These are phyloP conservation scores for Phenganax subtilis DNA, from an alignment of 92 coral and sea anemone genomes.

Conservation along the genomic window DNA sequence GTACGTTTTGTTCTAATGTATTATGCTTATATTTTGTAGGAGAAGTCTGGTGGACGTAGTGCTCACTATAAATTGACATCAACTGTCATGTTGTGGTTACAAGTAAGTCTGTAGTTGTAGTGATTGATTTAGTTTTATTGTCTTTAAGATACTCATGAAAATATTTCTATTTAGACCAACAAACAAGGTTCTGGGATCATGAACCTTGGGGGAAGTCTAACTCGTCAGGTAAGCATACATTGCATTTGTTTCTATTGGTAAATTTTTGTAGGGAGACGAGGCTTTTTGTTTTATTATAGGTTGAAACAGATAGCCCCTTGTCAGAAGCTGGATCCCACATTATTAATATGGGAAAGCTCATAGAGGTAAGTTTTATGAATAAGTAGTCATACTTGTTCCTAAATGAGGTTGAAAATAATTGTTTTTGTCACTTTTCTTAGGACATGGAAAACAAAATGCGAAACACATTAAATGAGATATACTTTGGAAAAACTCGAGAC, in stretches of 20 bases:
- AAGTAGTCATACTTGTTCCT: no score
- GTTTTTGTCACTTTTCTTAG: slow-evolving; percentile 34
- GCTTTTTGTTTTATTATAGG: slow-evolving; percentile 43
- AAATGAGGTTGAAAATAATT: background rate
- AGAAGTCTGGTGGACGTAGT: slow-evolving; percentile 81
- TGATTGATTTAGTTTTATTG: background rate
- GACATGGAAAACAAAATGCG: slow-evolving; percentile 99
- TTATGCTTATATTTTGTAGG: slow-evolving; percentile 40
- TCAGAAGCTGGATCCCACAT: slow-evolving; percentile 86
- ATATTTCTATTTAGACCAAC: slow-evolving; percentile 61
- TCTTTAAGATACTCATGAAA: background rate
- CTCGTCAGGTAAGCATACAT: slow-evolving; percentile 76
- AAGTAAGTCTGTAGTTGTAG: slow-evolving; percentile 46
- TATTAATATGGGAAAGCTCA: slow-evolving; percentile 90
- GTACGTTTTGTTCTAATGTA: no score
- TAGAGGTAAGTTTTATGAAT: slow-evolving; percentile 61
- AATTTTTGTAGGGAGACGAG: background rate
- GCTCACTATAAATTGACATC: slow-evolving; percentile 99
- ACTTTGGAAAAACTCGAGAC: slow-evolving; percentile 97
- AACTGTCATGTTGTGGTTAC: slow-evolving; percentile 98
- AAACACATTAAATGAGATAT: slow-evolving; percentile 94
- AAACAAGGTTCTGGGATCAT: slow-evolving; percentile 95
- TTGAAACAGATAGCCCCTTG: slow-evolving; percentile 69
- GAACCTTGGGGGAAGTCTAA: slow-evolving; percentile 98
- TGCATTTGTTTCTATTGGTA: background rate